Conservation (phyloP, 2,888 invertebrate genomes). For the Oeneis ivallda region DNA sequence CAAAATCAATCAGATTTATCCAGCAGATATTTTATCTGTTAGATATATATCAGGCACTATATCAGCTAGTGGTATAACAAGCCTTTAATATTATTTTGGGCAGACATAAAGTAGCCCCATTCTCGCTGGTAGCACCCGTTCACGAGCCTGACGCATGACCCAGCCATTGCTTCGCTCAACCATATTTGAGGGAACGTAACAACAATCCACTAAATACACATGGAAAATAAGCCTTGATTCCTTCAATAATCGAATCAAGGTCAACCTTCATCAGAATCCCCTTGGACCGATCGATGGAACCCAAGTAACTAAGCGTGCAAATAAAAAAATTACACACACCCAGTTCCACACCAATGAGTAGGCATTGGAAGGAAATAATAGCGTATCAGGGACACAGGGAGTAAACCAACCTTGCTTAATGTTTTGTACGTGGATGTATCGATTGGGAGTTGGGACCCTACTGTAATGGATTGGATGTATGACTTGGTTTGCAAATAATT, state of each 20-base stretch:
- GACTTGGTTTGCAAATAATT: not conserved
- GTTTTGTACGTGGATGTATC: slow-evolving; percentile 18
- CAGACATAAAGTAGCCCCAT: too few relatives aligned
- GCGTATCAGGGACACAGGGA: slow-evolving; percentile 6
- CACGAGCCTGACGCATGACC: too few relatives aligned
- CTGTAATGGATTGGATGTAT: not conserved
- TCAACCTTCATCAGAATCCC: slow-evolving; percentile 9
- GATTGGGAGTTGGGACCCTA: slow-evolving; percentile 1
- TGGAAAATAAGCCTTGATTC: not conserved
- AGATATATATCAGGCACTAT: too few relatives aligned
- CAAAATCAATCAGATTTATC: too few relatives aligned
- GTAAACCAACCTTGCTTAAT: slow-evolving; percentile 13
- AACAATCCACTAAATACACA: too few relatives aligned
- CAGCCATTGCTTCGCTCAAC: too few relatives aligned
- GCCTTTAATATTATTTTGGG: too few relatives aligned
- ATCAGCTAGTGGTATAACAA: too few relatives aligned
- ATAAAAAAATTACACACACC: slow-evolving; percentile 22
- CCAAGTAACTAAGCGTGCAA: slow-evolving; percentile 16
- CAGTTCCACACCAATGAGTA: slow-evolving; percentile 20
- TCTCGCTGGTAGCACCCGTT: too few relatives aligned
- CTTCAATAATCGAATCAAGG: not conserved
- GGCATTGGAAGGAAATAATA: slow-evolving; percentile 23
- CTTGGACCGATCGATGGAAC: slow-evolving; percentile 1
- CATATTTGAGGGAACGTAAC: too few relatives aligned
- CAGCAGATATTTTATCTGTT: too few relatives aligned